These are phyloP conservation scores for Apis dorsata DNA, from an alignment of 1,140 invertebrate species.

Conservation along the genomic window DNA sequence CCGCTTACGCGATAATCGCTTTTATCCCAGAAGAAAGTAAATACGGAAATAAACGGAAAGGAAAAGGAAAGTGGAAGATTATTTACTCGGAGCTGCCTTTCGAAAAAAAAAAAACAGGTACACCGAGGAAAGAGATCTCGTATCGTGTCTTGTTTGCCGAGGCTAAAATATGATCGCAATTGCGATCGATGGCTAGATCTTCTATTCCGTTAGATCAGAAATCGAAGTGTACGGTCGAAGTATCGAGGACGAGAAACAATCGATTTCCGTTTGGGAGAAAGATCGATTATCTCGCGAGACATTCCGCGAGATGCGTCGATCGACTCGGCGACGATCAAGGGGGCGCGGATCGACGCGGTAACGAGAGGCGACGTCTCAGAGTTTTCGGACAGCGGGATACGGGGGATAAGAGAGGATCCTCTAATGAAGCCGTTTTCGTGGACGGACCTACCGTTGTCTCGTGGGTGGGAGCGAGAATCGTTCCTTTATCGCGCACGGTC, in stretches of 20 bases:
- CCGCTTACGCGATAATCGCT: constrained; percentile 5
- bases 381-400: constrained; percentile 60
- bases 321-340: background rate
- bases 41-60: background rate
- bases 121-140: too few species aligned
- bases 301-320: background rate
- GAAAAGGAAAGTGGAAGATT: background rate
- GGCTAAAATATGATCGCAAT: background rate
- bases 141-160: background rate
- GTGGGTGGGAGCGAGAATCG: constrained; percentile 60
- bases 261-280: background rate
- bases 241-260: background rate
- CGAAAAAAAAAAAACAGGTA: background rate
- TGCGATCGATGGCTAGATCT: background rate
- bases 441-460: constrained; percentile 61
- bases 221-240: background rate
- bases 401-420: constrained; percentile 41
- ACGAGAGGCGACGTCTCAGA: constrained; percentile 51
- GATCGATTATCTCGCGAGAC: background rate
- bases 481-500: constrained; percentile 63
- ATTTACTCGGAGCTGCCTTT: background rate
- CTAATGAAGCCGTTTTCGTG: constrained; percentile 73
- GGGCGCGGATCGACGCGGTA: constrained; percentile 56
- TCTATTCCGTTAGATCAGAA: background rate
- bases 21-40: background rate